Conservation (phyloP, 1,140 invertebrate species). For the Bombus breviceps region DNA sequence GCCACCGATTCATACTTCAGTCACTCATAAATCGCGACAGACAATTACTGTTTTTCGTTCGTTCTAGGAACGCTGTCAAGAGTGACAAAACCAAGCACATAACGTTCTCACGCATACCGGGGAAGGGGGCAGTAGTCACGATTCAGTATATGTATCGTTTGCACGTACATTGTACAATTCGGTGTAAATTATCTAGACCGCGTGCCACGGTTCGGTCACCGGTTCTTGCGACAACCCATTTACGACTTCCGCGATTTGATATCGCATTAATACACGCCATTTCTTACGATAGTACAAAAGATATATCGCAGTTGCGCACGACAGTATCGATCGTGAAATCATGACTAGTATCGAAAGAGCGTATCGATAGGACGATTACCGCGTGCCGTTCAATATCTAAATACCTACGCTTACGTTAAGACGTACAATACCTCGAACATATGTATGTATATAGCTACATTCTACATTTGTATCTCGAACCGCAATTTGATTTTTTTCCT, state of each 20-base stretch:
- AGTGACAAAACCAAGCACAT: not conserved
- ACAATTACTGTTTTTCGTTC: not conserved
- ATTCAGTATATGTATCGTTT: not conserved
- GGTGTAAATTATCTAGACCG: slow-evolving; percentile 29
- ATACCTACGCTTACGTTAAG: not conserved
- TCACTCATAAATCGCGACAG: not conserved
- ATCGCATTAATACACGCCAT: slow-evolving; percentile 7
- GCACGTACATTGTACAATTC: not conserved
- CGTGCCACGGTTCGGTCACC: not conserved
- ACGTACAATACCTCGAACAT: not conserved
- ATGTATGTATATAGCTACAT: no score
- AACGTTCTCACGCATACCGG: slow-evolving; percentile 25
- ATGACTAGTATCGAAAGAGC: not conserved
- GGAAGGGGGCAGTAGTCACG: slow-evolving; percentile 1
- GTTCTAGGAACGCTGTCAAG: not conserved
- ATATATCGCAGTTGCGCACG: slow-evolving; percentile 10
- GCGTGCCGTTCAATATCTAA: not conserved
- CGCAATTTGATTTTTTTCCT: slow-evolving; percentile 27
- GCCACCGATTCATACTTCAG: not conserved
- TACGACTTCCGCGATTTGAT: slow-evolving; percentile 33
- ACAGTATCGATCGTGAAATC: slow-evolving; percentile 1
- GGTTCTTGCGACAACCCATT: slow-evolving; percentile 11
- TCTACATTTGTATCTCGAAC: not conserved
- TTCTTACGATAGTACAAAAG: slow-evolving; percentile 15
- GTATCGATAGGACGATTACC: not conserved